Evolutionary conservation across 2,888 invertebrate genomes (phyloP).

Genomic region (Ichneumon xanthorius): DNA sequence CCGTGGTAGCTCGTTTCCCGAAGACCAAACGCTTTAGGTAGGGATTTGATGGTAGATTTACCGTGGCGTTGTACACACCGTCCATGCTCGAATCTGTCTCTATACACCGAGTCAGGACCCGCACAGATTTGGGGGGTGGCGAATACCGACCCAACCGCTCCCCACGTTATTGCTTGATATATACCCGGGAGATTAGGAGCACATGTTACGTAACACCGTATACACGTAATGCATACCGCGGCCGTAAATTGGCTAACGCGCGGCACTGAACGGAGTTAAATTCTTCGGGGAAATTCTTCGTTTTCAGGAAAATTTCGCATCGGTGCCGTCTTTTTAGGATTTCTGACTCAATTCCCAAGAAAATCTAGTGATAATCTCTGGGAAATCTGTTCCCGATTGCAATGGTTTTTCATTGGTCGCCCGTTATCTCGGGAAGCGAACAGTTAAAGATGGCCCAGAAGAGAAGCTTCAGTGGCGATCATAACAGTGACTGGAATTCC

Average conservation of each 20-base stretch:
- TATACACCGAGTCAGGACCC: constrained; percentile 42
- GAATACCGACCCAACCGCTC: constrained; percentile 55
- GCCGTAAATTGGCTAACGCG: constrained; percentile 56
- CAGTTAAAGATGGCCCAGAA: constrained; percentile 12
- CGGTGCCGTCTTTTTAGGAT: background rate
- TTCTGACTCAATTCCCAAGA: background rate
- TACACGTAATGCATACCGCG: constrained; percentile 66
- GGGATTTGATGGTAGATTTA: constrained; percentile 77
- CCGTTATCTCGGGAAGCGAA: background rate
- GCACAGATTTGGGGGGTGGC: constrained; percentile 67
- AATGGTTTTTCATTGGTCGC: background rate
- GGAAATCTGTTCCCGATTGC: constrained; percentile 15
- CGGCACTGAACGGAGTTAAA: constrained; percentile 55
- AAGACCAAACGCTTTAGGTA: constrained; percentile 72
- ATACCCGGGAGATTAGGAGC: constrained; percentile 81
- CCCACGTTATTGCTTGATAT: constrained; percentile 81
- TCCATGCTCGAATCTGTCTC: constrained; percentile 40
- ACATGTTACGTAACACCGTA: constrained; percentile 80
- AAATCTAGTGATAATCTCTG: background rate
- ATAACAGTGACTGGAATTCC: constrained; percentile 47
- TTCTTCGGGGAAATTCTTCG: constrained; percentile 34
- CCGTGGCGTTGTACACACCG: constrained; percentile 59
- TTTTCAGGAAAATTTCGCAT: background rate
- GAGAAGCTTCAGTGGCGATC: background rate
- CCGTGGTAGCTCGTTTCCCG: constrained; percentile 40